Percentiles rank a stretch among this genome's conserved stretches.
Evolutionary conservation across 1,140 invertebrate genomes (phyloP).

Genomic region (Limonius californicus): DNA sequence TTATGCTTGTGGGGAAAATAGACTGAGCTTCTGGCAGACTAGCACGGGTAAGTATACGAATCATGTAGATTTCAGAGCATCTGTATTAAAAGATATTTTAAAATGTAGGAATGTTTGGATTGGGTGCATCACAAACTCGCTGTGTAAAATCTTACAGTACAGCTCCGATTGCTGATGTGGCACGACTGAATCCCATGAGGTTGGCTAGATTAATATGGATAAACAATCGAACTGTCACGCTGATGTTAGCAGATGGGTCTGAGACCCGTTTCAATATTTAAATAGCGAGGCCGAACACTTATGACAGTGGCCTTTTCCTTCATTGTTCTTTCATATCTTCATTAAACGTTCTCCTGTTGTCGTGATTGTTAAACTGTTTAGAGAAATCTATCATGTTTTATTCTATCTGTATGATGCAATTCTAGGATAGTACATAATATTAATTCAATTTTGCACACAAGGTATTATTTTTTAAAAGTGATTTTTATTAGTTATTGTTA

Average conservation of each 20-base stretch:
- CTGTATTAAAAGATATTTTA: no score
- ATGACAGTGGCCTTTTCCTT: conserved; percentile 18
- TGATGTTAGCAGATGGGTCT: conserved; percentile 89
- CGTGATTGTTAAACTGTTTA: neutral
- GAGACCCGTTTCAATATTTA: conserved; percentile 89
- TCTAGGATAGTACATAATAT: neutral
- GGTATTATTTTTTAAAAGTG: neutral
- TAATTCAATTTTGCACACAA: neutral
- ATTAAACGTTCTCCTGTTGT: conserved; percentile 5
- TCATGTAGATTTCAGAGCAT: neutral
- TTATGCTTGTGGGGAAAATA: conserved; percentile 92
- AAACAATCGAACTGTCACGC: conserved; percentile 82
- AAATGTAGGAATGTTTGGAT: conserved; percentile 76
- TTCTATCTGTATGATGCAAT: neutral
- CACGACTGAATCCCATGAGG: conserved; percentile 80
- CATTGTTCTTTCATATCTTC: conserved; percentile 19
- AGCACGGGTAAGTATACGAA: conserved; percentile 54
- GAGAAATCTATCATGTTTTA: neutral
- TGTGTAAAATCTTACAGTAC: conserved; percentile 93
- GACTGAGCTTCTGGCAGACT: conserved; percentile 98
- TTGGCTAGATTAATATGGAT: conserved; percentile 89
- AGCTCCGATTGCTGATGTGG: conserved; percentile 83
- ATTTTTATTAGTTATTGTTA: neutral
- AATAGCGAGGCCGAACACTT: conserved; percentile 17
- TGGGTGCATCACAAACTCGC: conserved; percentile 85